A percentile compares a stretch with the other conserved stretches of the same genome.
phyloP scores from a whole-genome alignment of 2,797 vertebrate genomes.

The Urosaurus nigricauda region DNA sequence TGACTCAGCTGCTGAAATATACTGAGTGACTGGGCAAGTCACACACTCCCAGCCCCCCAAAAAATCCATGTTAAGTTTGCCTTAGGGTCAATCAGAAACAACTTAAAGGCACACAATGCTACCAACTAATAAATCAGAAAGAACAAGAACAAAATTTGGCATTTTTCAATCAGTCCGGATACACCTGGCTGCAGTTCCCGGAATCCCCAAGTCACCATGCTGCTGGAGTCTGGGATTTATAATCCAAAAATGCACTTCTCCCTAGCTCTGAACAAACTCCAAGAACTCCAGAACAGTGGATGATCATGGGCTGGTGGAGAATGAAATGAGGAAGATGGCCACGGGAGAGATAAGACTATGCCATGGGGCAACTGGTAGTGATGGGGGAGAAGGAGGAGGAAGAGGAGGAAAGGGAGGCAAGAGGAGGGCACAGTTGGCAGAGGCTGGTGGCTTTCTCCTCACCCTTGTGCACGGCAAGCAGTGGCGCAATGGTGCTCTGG shows the following conservation, averaged over 20 bases:
- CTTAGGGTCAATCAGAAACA: too few species aligned
- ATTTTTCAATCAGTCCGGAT: too few species aligned
- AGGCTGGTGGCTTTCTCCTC: slow-evolving; percentile 70
- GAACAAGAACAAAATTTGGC: too few species aligned
- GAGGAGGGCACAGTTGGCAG: slow-evolving; percentile 55
- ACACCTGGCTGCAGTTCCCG: background rate
- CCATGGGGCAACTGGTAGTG: slow-evolving; percentile 17
- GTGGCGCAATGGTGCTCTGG: slow-evolving; percentile 94
- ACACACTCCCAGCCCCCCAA: too few species aligned
- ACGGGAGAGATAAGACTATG: slow-evolving; percentile 60
- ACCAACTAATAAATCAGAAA: too few species aligned
- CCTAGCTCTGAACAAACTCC: background rate
- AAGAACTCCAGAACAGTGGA: background rate
- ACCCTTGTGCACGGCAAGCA: slow-evolving; percentile 97
- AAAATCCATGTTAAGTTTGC: too few species aligned
- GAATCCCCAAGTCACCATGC: background rate
- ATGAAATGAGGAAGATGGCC: slow-evolving; percentile 66
- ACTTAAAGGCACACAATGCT: too few species aligned
- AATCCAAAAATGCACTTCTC: background rate
- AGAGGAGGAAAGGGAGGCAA: background rate
- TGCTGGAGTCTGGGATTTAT: background rate
- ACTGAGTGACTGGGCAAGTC: too few species aligned
- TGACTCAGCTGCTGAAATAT: too few species aligned
- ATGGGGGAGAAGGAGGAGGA: background rate
- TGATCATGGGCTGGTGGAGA: slow-evolving; percentile 52